These are phyloP conservation scores for Druon quercuslanigerum DNA, from an alignment of 1,140 invertebrate species.

Conservation along the genomic window DNA sequence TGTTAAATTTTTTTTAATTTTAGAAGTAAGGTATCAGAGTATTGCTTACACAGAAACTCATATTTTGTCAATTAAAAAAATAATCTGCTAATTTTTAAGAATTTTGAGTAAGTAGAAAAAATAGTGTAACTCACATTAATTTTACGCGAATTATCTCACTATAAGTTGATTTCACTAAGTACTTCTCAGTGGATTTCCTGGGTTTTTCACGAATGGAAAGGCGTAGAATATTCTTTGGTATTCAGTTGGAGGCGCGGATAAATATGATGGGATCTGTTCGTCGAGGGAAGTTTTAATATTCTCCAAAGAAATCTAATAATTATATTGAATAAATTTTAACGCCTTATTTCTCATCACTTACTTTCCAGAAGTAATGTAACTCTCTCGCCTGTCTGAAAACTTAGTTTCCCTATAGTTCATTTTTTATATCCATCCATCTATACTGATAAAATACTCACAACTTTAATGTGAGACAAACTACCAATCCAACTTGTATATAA, in stretches of 20 bases:
- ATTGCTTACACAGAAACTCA: no score
- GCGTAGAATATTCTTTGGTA: no score
- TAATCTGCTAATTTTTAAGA: no score
- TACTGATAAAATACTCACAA: background rate
- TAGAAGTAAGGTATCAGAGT: no score
- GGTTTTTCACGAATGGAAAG: no score
- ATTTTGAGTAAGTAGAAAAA: no score
- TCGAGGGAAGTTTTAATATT: background rate
- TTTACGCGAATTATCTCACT: no score
- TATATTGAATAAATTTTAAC: background rate
- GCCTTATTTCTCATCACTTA: background rate
- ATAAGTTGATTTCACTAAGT: no score
- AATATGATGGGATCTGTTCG: background rate
- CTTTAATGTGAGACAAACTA: constrained; percentile 6
- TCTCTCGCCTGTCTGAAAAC: background rate
- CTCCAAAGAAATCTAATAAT: background rate
- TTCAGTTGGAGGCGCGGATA: background rate
- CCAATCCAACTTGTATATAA: background rate
- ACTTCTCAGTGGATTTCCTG: no score
- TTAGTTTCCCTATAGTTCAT: background rate
- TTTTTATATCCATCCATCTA: background rate
- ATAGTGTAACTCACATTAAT: no score
- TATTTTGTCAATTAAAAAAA: no score
- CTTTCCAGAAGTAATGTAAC: background rate
- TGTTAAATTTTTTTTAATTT: no score